Evolutionary conservation across 2,888 invertebrate species (phyloP).

Genomic region (Lordiphosa fenestrarum): DNA sequence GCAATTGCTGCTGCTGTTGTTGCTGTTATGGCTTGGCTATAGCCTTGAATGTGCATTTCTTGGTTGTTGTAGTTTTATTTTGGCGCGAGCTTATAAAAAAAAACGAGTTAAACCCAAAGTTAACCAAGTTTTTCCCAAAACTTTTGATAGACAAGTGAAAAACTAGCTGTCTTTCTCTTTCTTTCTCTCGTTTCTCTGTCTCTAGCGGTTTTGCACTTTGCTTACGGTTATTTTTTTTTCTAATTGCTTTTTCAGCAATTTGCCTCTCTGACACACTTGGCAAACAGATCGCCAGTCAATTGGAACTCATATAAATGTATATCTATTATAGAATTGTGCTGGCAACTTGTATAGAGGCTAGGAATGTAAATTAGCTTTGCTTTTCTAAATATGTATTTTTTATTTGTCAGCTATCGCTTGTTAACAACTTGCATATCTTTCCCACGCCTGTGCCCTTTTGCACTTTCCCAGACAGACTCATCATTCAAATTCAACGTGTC

Average conservation of each 20-base stretch:
- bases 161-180: conserved; percentile 6
- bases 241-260: conserved; percentile 50
- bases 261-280: conserved; percentile 51
- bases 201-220: conserved; percentile 45
- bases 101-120: conserved; percentile 29
- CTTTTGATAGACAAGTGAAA: conserved; percentile 50
- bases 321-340: conserved; percentile 5
- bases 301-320: conserved; percentile 10
- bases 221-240: conserved; percentile 54
- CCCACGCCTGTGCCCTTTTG: conserved; percentile 5
- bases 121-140: conserved; percentile 32
- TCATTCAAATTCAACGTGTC: conserved; percentile 40
- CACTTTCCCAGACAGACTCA: conserved; percentile 15
- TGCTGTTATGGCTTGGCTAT: conserved; percentile 45
- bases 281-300: conserved; percentile 48
- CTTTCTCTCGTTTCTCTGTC: conserved; percentile 5
- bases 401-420: conserved; percentile 21
- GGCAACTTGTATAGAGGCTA: conserved; percentile 17
- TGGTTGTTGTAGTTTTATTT: conserved; percentile 40
- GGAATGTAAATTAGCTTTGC: conserved; percentile 32
- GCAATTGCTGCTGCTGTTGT: conserved; percentile 16
- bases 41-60: conserved; percentile 71
- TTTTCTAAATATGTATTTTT: conserved; percentile 2
- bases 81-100: conserved; percentile 56
- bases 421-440: conserved; percentile 10